Base-by-base conservation (phyloP, 2,888 invertebrate genomes). In the Trichogramma dendrolimi region DNA sequence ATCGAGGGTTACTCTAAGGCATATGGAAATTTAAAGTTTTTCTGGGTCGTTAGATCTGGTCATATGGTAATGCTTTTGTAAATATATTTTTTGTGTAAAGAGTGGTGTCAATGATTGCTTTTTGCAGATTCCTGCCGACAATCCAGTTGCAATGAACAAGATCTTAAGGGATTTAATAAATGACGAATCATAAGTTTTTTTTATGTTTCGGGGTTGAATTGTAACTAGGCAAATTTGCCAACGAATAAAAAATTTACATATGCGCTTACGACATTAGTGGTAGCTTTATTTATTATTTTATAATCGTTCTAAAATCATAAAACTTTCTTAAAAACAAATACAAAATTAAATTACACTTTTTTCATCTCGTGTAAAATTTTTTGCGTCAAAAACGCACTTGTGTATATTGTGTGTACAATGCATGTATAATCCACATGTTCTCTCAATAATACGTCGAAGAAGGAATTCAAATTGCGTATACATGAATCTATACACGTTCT, bases 31-130 rank as follows among this genome's bases (percentile, higher is more conserved):
- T 86, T 92, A 56, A 80, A 84, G 58, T 87, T 92, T 76, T 92
- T 88, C 76, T 92, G 90, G 88, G 85, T 92, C 63, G 84, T 90
- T 66, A 81, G 87, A 68, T 87, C 91, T 63, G 92, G 92, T 40
- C 92, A 92, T 72, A 91, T 90, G 85, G 91, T 89, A 80, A 51
- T 11, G 4, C 42, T 52, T 6, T 39, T 50, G 38, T 44, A 51
- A 44, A n/a, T 7, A 8, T 51, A 43, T 14, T 52, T 38, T 42
- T 40, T 38, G 2, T 40, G 8, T 11, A 14, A 46, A 10, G 38
- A 43, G 43, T n/a, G 8, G 5, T 38, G 5, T 6, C 41, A 10
- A 40, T 40, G 38, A 7, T 40, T 40, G 11, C 8, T 53, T 51
- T 10, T 76, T 79, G 49, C 78, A 86, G 86, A 84, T 86, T 14